Base-by-base conservation (phyloP, 2,888 invertebrate species). In the Orchestes rusci region DNA sequence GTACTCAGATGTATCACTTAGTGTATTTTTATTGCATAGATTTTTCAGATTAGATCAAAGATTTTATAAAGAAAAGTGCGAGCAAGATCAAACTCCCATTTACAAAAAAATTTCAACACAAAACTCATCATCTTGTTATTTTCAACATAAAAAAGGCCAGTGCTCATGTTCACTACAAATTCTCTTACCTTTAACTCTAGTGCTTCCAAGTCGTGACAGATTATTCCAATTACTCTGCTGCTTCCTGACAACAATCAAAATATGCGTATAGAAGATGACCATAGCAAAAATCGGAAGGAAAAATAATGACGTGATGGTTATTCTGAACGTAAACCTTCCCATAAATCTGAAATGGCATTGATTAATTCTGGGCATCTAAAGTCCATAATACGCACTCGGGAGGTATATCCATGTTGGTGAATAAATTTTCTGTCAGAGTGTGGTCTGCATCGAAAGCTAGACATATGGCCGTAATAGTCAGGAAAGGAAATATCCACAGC, bases 201-300 rank as follows among this genome's bases (percentile, higher is more conserved):
- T 64, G 52, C 68, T 70, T 4, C 70, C 71, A 3, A 64, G 60
- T 41, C 69, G 63, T 45, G 64, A 67, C 18, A 70, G 65, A 23
- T 67, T 62, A 18, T 69, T 64, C 64, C 75, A 70, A 7, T 45
- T 60, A 13, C 66, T 69, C 53, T 76, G 74, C 56, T 77, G 77
- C 33, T 66, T 67, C 29, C 68, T 67, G 1, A 80, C 76, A 31
- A 77, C 73, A 39, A 72, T 57, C 50, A 78, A 71, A 52, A 81
- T 79, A 59, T 76, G 75, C 1, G 70, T 60, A 63, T 81, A 81
- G 52, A 78, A 75, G 55, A 73, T 61, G 4, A 72, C 69, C 74
- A 81, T 80, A 19, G 75, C 52, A 2, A 74, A 53, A 39, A 80
- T 68, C 4, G 79, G 77, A 2, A 71, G 64, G 56, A 79, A 73